phyloP scores from a whole-genome alignment of 2,888 invertebrate species.

The Caenorhabditis plicata region DNA sequence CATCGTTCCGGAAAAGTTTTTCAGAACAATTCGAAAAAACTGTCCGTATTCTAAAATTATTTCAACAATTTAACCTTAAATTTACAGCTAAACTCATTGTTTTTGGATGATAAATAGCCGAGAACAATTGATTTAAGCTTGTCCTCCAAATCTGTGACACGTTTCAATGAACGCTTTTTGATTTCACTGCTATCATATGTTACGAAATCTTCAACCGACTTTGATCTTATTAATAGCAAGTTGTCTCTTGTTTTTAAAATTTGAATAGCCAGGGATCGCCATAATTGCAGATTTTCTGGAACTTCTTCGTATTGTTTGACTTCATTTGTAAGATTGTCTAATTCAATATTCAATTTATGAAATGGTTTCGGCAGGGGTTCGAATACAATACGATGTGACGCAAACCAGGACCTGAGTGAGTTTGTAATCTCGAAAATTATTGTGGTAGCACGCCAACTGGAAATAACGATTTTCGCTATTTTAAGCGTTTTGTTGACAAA shows the following conservation, averaged over 20 bases:
- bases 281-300: constrained; percentile 12
- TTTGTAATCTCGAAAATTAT: no score
- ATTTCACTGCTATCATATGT: constrained; percentile 29
- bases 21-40: constrained; percentile 31
- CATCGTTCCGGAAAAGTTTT: constrained; percentile 35
- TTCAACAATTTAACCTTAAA: neutral
- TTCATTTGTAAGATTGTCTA: no score
- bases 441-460: no score
- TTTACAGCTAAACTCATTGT: no score
- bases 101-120: constrained; percentile 18
- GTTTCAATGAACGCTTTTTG: constrained; percentile 18
- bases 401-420: constrained; percentile 35
- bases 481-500: no score
- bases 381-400: constrained; percentile 20
- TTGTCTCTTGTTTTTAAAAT: constrained; percentile 13
- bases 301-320: constrained; percentile 7
- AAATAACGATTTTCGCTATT: no score
- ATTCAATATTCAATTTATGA: constrained; percentile 9
- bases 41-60: constrained; percentile 26
- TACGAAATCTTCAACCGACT: constrained; percentile 13
- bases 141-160: constrained; percentile 17
- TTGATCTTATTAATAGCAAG: constrained; percentile 10
- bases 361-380: constrained; percentile 27
- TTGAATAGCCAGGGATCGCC: constrained; percentile 15
- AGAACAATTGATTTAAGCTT: constrained; percentile 15